Conservation (phyloP, 2,888 invertebrate species). For the Nycteola revayana region DNA sequence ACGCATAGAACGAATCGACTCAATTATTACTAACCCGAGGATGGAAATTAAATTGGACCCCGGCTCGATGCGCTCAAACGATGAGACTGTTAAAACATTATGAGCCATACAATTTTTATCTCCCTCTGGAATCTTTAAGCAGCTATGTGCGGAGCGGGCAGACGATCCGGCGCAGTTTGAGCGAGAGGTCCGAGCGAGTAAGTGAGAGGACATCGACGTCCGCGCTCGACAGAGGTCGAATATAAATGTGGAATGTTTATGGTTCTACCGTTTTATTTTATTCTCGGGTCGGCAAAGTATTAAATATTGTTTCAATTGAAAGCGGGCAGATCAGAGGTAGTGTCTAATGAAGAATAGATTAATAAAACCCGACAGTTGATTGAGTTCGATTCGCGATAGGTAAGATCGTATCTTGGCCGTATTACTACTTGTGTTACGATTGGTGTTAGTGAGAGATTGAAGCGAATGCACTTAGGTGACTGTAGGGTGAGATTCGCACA, state of each 20-base stretch:
- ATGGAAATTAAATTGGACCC: slow-evolving; percentile 68
- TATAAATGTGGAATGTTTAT: slow-evolving; percentile 82
- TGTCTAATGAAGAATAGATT: slow-evolving; percentile 75
- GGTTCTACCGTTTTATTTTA: slow-evolving; percentile 82
- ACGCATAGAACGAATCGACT: slow-evolving; percentile 74
- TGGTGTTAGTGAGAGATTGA: slow-evolving; percentile 28
- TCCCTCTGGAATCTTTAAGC: slow-evolving; percentile 66
- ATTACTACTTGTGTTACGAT: slow-evolving; percentile 62
- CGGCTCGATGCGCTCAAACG: slow-evolving; percentile 41
- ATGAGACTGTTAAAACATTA: slow-evolving; percentile 77
- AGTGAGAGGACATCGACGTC: slow-evolving; percentile 47
- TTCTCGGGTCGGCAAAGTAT: slow-evolving; percentile 72
- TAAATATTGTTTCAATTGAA: slow-evolving; percentile 82
- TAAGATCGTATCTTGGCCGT: slow-evolving; percentile 30
- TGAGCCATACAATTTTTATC: slow-evolving; percentile 77
- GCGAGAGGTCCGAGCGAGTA: slow-evolving; percentile 44
- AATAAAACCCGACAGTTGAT: slow-evolving; percentile 65
- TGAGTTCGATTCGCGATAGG: slow-evolving; percentile 66
- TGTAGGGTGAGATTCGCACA: too few relatives aligned
- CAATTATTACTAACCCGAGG: slow-evolving; percentile 69
- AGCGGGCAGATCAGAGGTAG: slow-evolving; percentile 71
- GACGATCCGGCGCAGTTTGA: slow-evolving; percentile 73
- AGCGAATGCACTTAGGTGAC: too few relatives aligned
- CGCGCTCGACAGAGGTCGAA: slow-evolving; percentile 78
- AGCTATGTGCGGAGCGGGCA: slow-evolving; percentile 61